These are phyloP conservation scores for Rhagonycha fulva DNA, from an alignment of 2,888 invertebrate species.

Conservation along the genomic window DNA sequence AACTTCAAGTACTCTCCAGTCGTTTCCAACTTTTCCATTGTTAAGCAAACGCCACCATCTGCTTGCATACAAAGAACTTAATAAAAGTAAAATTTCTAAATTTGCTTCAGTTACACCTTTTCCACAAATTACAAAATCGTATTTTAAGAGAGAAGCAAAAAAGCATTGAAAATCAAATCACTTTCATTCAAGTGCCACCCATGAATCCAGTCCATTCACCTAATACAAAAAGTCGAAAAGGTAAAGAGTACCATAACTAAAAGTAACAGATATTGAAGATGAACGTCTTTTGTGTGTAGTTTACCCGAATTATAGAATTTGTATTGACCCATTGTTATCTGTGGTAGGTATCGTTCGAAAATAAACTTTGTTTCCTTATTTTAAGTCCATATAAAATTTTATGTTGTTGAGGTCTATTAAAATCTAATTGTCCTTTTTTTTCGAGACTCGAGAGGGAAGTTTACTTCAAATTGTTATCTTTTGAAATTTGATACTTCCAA, in stretches of 20 bases:
- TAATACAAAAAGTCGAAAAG: constrained; percentile 38
- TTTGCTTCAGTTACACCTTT: constrained; percentile 47
- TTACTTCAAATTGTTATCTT: background rate
- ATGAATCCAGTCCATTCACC: constrained; percentile 40
- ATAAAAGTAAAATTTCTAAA: constrained; percentile 49
- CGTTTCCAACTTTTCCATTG: constrained; percentile 15
- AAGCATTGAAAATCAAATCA: constrained; percentile 28
- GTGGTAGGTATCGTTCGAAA: constrained; percentile 47
- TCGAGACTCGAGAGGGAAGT: background rate
- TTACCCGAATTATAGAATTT: constrained; percentile 30
- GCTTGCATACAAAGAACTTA: constrained; percentile 39
- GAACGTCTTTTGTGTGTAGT: constrained; percentile 34
- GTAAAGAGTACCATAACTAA: constrained; percentile 47
- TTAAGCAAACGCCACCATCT: constrained; percentile 35
- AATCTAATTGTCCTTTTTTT: constrained; percentile 1
- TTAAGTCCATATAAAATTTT: constrained; percentile 7
- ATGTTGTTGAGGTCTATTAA: constrained; percentile 11
- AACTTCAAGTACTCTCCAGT: constrained; percentile 7
- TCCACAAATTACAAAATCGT: background rate
- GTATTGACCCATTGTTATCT: constrained; percentile 40
- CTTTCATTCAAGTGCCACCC: constrained; percentile 34
- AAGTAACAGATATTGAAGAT: constrained; percentile 34
- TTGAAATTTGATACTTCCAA: background rate
- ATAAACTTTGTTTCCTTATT: constrained; percentile 23
- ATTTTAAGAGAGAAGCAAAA: constrained; percentile 15